A percentile compares a stretch with the other conserved stretches of the same genome.
These are phyloP conservation scores for Eupithecia insigniata DNA, from an alignment of 2,888 invertebrate genomes.

Conservation along the genomic window DNA sequence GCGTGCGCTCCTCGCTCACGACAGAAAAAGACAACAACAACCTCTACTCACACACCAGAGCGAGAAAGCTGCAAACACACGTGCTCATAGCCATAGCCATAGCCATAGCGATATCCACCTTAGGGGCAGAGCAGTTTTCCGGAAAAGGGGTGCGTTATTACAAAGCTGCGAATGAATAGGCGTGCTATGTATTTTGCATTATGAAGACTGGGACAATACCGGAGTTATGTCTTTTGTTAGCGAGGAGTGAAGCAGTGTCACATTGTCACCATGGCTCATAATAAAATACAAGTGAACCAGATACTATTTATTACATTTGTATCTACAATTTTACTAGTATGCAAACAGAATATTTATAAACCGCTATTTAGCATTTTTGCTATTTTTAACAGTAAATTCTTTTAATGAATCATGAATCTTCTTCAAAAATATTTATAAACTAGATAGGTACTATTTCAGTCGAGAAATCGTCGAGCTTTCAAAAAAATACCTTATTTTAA, in stretches of 20 bases:
- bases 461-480: too few species aligned
- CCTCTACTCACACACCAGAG: constrained; percentile 40
- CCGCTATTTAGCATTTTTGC: neutral
- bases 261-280: constrained; percentile 48
- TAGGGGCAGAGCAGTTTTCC: constrained; percentile 71
- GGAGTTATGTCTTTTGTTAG: constrained; percentile 68
- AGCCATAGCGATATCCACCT: constrained; percentile 49
- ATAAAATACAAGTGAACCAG: neutral
- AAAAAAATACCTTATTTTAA: neutral
- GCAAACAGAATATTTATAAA: neutral
- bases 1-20: constrained; percentile 78
- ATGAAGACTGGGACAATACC: constrained; percentile 68
- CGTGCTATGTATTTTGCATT: constrained; percentile 70
- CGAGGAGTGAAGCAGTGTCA: constrained; percentile 57
- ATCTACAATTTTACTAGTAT: neutral
- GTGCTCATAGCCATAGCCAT: constrained; percentile 58
- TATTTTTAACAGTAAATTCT: neutral
- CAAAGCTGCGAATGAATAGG: constrained; percentile 75
- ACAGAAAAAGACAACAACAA: constrained; percentile 55
- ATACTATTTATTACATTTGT: constrained; percentile 2
- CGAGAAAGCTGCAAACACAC: constrained; percentile 65
- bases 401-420: neutral
- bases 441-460: too few species aligned
- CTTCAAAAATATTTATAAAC: neutral
- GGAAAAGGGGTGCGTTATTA: constrained; percentile 73